A percentile compares a stretch with the other conserved stretches of the same genome.
These are phyloP conservation scores for Heliornis fulica DNA, from an alignment of 2,113 vertebrate genomes.

Conservation along the genomic window DNA sequence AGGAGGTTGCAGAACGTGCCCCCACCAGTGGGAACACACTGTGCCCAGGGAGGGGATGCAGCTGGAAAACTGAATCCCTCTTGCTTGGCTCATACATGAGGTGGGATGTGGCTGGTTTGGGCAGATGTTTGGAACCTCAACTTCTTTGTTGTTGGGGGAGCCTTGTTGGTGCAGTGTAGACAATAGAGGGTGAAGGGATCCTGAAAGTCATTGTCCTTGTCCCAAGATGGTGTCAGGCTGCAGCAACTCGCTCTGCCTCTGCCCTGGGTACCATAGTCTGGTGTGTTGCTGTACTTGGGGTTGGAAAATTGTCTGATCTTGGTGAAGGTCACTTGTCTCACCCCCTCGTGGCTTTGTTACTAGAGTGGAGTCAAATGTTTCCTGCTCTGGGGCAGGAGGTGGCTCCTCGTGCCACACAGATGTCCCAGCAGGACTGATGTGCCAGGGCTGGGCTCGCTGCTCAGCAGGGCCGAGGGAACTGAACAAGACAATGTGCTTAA, in stretches of 20 bases:
- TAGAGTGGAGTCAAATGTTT: fast-evolving
- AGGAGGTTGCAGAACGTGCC: fast-evolving
- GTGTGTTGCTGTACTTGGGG: fast-evolving
- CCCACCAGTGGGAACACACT: fast-evolving
- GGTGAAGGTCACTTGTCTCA: background rate
- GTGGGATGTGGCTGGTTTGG: fast-evolving
- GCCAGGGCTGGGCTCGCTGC: fast-evolving
- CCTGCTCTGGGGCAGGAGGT: background rate
- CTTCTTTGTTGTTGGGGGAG: no score
- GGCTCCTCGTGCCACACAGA: fast-evolving
- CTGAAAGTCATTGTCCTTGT: background rate
- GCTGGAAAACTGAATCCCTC: background rate
- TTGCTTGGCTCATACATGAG: fast-evolving
- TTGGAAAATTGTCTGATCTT: background rate
- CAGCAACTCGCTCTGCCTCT: background rate
- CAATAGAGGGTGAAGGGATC: background rate
- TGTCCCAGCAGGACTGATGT: fast-evolving
- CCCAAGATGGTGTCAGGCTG: background rate
- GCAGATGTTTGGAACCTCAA: background rate
- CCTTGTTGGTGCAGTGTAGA: background rate
- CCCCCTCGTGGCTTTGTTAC: background rate
- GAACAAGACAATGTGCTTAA: background rate
- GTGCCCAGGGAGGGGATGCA: background rate
- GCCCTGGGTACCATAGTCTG: fast-evolving
- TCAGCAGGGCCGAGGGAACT: background rate